Evolutionary conservation across 2,888 invertebrate genomes (phyloP).

Genomic region (Clivina fossor): DNA sequence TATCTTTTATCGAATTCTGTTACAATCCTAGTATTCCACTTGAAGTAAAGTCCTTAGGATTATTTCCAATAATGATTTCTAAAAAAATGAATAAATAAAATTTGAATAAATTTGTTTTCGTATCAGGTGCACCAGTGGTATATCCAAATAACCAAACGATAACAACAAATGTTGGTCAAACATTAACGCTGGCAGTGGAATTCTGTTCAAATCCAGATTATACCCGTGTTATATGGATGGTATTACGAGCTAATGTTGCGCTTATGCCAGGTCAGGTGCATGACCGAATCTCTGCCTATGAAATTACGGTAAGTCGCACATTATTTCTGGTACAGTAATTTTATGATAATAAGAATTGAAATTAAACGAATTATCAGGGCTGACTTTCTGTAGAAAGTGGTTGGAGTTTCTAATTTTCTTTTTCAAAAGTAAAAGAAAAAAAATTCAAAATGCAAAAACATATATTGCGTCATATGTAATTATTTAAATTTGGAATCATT

Average conservation of each 20-base stretch:
- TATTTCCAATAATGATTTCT: no score
- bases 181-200: conserved; percentile 68
- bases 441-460: no score
- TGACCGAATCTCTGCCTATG: conserved; percentile 56
- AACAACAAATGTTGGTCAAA: conserved; percentile 69
- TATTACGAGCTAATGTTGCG: conserved; percentile 50
- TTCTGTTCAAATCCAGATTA: conserved; percentile 77
- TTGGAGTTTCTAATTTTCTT: no score
- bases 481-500: no score
- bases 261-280: conserved; percentile 58
- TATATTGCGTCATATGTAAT: no score
- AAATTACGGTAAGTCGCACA: conserved; percentile 54
- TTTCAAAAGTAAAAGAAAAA: no score
- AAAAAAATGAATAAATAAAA: no score
- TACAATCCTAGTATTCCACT: no score
- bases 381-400: no score
- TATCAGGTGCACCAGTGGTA: conserved; percentile 70
- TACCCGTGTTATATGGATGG: conserved; percentile 65
- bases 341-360: neutral
- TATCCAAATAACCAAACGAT: conserved; percentile 66
- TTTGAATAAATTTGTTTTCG: conserved; percentile 43
- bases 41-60: no score
- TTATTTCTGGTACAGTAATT: conserved; percentile 3
- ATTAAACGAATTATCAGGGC: no score
- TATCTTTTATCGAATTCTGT: no score